phyloP scores from a whole-genome alignment of 2,113 vertebrate genomes.

The Heterocephalus glaber region DNA sequence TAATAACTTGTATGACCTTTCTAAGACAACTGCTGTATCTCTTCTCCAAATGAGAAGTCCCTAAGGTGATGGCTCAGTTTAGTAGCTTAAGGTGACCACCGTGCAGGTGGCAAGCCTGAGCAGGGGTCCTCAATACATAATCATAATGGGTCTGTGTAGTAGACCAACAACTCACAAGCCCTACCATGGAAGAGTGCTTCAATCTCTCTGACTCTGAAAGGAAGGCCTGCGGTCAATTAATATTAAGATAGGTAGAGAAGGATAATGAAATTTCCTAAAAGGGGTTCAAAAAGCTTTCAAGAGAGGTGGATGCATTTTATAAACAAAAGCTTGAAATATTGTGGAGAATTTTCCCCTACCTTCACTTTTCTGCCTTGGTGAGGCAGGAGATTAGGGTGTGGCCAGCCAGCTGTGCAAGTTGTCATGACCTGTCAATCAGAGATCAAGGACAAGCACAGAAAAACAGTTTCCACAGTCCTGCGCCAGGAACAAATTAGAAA shows the following conservation, averaged over 20 bases:
- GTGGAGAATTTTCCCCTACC: not conserved
- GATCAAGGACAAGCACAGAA: not conserved
- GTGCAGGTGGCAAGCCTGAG: not conserved
- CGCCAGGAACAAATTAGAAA: not conserved
- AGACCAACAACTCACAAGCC: not conserved
- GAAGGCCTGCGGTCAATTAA: not conserved
- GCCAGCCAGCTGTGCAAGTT: not conserved
- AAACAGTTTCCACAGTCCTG: not conserved
- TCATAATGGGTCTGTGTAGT: not conserved
- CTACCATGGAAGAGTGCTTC: not conserved
- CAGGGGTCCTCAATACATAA: not conserved
- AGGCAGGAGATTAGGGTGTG: not conserved
- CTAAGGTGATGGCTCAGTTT: not conserved
- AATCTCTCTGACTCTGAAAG: not conserved
- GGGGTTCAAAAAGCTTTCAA: not conserved
- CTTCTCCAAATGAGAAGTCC: not conserved
- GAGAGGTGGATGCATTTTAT: not conserved
- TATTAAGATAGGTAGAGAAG: not conserved
- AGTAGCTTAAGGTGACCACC: not conserved
- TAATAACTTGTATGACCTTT: not conserved
- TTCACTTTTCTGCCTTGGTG: not conserved
- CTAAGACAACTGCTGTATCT: not conserved
- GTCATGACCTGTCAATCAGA: not conserved
- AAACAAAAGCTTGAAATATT: not conserved
- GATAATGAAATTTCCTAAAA: slow-evolving; percentile 20